A percentile compares a stretch with the other conserved stretches of the same genome.
phyloP scores from a whole-genome alignment of 2,888 invertebrate genomes.

The Eurytoma adleriae region DNA sequence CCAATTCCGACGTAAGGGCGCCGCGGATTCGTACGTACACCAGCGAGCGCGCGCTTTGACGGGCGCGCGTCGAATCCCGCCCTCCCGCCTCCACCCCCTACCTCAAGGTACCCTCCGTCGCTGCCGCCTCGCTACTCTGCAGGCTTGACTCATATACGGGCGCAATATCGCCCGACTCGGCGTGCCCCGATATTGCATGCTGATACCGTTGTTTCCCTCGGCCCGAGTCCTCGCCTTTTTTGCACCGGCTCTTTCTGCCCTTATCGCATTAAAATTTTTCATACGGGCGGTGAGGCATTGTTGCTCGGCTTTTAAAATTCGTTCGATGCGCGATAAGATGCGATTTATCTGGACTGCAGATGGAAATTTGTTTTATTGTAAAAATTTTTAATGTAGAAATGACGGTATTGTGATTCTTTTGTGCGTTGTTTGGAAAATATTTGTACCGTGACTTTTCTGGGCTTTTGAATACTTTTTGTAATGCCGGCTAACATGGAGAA shows the following conservation, averaged over 20 bases:
- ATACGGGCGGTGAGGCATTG: too few species aligned
- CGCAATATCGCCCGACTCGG: background rate
- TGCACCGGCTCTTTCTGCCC: too few species aligned
- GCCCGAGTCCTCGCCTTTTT: too few species aligned
- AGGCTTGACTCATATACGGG: background rate
- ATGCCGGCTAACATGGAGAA: background rate
- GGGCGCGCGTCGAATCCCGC: background rate
- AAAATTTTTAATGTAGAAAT: background rate
- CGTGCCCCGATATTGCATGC: background rate
- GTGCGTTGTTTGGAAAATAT: background rate
- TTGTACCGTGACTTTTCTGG: background rate
- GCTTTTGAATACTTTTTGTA: background rate
- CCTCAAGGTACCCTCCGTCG: background rate
- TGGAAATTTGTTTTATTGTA: too few species aligned
- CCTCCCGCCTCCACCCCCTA: background rate
- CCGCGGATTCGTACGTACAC: too few species aligned
- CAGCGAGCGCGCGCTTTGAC: constrained; percentile 4
- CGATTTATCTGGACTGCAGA: too few species aligned
- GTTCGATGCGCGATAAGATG: too few species aligned
- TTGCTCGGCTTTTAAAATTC: too few species aligned
- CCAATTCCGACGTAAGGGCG: constrained; percentile 12
- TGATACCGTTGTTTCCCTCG: background rate
- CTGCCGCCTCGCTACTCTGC: background rate
- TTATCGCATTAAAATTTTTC: too few species aligned
- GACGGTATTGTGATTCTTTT: background rate